Evolutionary conservation across 2,888 invertebrate genomes (phyloP).

Genomic region (Phengaris alcon): DNA sequence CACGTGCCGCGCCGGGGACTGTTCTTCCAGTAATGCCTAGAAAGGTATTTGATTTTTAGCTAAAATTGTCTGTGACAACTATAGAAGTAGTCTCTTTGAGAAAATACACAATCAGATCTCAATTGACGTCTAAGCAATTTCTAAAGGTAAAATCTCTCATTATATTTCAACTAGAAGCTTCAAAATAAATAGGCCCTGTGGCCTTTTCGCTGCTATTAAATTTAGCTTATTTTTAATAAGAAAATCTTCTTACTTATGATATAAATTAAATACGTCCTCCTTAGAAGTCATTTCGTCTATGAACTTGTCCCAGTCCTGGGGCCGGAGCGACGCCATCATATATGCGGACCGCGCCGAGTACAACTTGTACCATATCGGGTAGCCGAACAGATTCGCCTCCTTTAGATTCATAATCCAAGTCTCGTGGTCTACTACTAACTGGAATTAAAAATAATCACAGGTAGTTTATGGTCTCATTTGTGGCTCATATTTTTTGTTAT

Average conservation of each 20-base stretch:
- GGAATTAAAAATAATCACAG: constrained; percentile 34
- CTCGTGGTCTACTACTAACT: constrained; percentile 96
- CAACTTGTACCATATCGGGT: constrained; percentile 94
- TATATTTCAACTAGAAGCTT: not conserved
- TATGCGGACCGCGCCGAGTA: constrained; percentile 93
- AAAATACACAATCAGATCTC: not conserved
- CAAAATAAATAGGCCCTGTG: not conserved
- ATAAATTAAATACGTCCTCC: constrained; percentile 91
- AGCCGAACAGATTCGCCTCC: constrained; percentile 93
- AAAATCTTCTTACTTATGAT: constrained; percentile 84
- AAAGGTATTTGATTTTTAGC: constrained; percentile 33
- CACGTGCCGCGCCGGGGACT: constrained; percentile 90
- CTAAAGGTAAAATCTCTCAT: too few relatives aligned
- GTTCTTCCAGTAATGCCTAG: constrained; percentile 92
- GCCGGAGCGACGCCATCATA: constrained; percentile 89
- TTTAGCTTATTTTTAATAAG: not conserved
- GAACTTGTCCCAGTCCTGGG: constrained; percentile 94
- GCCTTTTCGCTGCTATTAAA: not conserved
- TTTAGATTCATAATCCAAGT: constrained; percentile 97
- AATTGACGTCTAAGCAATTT: too few relatives aligned
- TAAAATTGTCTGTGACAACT: not conserved
- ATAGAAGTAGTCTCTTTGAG: constrained; percentile 6
- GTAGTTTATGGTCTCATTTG: not conserved
- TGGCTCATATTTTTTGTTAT: too few relatives aligned
- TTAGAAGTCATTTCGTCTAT: constrained; percentile 93